These are phyloP conservation scores for Petrolisthes cinctipes DNA, from an alignment of 2,888 invertebrate species.

Conservation along the genomic window DNA sequence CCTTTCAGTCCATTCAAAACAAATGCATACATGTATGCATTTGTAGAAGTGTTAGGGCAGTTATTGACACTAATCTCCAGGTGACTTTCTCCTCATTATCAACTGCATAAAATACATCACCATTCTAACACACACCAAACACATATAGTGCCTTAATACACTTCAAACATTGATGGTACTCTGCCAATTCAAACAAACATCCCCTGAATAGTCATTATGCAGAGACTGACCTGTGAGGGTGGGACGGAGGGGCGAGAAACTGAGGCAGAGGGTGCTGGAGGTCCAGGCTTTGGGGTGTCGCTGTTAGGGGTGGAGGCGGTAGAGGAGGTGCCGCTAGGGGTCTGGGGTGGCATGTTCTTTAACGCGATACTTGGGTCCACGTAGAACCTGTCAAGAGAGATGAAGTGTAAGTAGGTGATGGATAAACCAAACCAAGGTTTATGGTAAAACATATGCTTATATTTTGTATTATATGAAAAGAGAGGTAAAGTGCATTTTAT, in stretches of 20 bases:
- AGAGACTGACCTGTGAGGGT: conserved; percentile 43
- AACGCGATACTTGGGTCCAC: conserved; percentile 52
- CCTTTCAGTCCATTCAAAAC: too few species aligned
- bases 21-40: too few species aligned
- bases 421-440: neutral
- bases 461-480: too few species aligned
- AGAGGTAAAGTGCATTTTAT: too few species aligned
- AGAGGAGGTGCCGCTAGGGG: conserved; percentile 39
- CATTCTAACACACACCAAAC: too few species aligned
- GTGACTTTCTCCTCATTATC: too few species aligned
- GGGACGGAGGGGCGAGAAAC: conserved; percentile 48
- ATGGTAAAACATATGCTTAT: neutral
- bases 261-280: conserved; percentile 23
- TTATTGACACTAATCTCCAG: too few species aligned
- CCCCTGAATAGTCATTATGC: neutral
- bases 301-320: conserved; percentile 53
- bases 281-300: conserved; percentile 30
- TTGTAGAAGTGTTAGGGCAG: too few species aligned
- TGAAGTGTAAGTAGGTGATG: neutral
- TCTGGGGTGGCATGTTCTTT: conserved; percentile 56
- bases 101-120: too few species aligned
- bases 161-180: too few species aligned
- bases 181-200: neutral
- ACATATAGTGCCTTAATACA: too few species aligned
- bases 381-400: conserved; percentile 38